Conservation (phyloP, 2,113 vertebrate genomes). For the Sakesphorus luctuosus region DNA sequence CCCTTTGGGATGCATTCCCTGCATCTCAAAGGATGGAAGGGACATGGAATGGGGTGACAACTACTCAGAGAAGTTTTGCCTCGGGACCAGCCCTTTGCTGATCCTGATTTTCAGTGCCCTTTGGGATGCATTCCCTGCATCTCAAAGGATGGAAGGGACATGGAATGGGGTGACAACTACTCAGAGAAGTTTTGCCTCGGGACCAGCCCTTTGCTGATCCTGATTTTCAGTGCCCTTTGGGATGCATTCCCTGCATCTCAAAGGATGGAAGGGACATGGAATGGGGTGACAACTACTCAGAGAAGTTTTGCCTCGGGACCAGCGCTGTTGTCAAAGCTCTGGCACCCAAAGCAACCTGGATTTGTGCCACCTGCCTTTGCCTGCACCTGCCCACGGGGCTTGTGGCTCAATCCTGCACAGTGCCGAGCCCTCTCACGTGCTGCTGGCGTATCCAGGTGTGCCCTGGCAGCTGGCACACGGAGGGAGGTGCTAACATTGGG, state of each 20-base stretch:
- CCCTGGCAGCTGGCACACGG: not conserved
- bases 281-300: fast-evolving
- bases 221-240: fast-evolving
- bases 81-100: not conserved
- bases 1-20: not conserved
- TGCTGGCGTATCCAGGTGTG: not conserved
- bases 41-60: fast-evolving
- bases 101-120: not conserved
- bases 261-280: not conserved
- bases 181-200: not conserved
- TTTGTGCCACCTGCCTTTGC: not conserved
- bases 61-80: not conserved
- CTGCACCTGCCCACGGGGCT: not conserved
- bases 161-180: fast-evolving
- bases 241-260: not conserved
- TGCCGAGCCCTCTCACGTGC: not conserved
- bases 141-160: not conserved
- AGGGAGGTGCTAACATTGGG: conserved; percentile 42
- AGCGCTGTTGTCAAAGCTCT: fast-evolving
- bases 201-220: not conserved
- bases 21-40: not conserved
- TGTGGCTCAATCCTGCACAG: fast-evolving
- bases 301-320: not conserved
- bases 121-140: not conserved
- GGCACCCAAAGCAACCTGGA: not conserved